Percentiles rank a stretch among this genome's conserved stretches.
Conservation (phyloP, 2,888 invertebrate species). For the Tenthredo notha region DNA sequence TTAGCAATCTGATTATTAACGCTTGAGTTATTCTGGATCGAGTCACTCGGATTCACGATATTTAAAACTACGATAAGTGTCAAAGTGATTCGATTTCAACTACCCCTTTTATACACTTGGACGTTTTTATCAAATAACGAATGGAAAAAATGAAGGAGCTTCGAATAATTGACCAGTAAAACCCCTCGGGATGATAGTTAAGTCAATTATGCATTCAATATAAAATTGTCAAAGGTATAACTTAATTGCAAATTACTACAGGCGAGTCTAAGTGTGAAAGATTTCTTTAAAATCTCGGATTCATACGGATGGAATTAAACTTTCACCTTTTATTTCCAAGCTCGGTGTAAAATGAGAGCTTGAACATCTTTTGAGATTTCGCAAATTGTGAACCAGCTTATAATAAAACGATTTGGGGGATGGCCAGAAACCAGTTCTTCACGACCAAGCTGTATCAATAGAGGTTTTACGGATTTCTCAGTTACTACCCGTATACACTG, state of each 20-base stretch:
- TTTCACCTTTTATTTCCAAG: not conserved
- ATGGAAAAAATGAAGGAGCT: not conserved
- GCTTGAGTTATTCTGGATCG: not conserved
- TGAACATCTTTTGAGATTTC: too few relatives aligned
- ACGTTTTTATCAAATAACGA: constrained; percentile 9
- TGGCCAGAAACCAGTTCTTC: not conserved
- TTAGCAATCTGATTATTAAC: not conserved
- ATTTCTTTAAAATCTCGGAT: not conserved
- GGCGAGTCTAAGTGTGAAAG: not conserved
- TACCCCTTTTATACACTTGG: constrained; percentile 3
- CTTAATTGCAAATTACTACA: not conserved
- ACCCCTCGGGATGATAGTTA: not conserved
- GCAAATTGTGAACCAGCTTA: too few relatives aligned
- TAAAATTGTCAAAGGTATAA: not conserved
- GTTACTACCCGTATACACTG: not conserved
- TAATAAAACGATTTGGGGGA: not conserved
- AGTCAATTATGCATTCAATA: not conserved
- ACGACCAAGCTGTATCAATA: not conserved
- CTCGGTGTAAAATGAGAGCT: not conserved
- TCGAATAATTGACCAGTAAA: not conserved
- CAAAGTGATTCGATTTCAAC: not conserved
- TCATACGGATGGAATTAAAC: not conserved
- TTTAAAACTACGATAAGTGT: not conserved
- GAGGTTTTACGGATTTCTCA: not conserved
- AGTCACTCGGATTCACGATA: constrained; percentile 1